A percentile compares a stretch with the other conserved stretches of the same genome.
phyloP scores from a whole-genome alignment of 2,113 vertebrate genomes.

The Myotis davidii region DNA sequence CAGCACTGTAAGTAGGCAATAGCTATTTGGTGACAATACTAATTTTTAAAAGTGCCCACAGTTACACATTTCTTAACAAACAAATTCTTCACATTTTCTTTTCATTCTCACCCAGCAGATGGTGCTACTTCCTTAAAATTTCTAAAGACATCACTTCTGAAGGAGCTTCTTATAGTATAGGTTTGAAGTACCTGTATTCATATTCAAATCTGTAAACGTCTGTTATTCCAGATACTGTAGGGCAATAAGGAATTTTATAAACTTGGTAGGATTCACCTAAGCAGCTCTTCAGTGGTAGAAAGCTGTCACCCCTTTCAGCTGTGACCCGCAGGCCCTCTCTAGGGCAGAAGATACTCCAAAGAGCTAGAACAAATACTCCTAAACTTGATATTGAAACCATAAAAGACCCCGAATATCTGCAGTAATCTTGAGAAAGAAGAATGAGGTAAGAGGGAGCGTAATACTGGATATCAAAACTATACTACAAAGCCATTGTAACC shows the following conservation, averaged over 20 bases:
- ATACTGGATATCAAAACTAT: too few species aligned
- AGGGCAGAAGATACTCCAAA: neutral
- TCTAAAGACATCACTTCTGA: neutral
- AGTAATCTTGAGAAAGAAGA: too few species aligned
- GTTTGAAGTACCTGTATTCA: neutral
- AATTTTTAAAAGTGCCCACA: neutral
- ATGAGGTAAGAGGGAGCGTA: too few species aligned
- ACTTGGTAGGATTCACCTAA: neutral
- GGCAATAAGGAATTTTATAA: slow-evolving; percentile 5
- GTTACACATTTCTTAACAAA: neutral
- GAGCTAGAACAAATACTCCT: too few species aligned
- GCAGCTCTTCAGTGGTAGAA: neutral
- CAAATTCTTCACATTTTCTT: neutral
- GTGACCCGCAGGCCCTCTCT: neutral
- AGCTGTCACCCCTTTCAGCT: neutral
- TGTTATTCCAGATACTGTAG: neutral
- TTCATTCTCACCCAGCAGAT: slow-evolving; percentile 60
- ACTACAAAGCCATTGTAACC: too few species aligned
- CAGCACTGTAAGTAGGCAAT: neutral
- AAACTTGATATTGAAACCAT: too few species aligned
- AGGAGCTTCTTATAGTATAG: neutral
- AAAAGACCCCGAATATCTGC: too few species aligned
- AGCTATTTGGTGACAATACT: neutral
- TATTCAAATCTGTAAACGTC: neutral
- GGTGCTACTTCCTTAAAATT: slow-evolving; percentile 52